Evolutionary conservation across 1,140 invertebrate genomes (phyloP).

Genomic region (Tetraneura akinire): DNA sequence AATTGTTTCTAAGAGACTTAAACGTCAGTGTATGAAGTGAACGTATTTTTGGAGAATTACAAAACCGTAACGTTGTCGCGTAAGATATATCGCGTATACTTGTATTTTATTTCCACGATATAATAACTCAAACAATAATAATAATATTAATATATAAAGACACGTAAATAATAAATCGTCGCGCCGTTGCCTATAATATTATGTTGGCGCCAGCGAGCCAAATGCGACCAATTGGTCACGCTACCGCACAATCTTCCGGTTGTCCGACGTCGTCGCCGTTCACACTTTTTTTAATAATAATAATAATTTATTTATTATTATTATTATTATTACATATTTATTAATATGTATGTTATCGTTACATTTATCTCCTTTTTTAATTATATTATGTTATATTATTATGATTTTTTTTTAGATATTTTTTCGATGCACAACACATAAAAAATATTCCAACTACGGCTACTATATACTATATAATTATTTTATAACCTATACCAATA

Average conservation of each 20-base stretch:
- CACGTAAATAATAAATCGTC: constrained; percentile 5
- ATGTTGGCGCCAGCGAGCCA: constrained; percentile 37
- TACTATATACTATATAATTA: too few species aligned
- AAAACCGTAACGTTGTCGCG: not conserved
- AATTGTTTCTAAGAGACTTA: constrained; percentile 42
- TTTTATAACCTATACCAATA: too few species aligned
- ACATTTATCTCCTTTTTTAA: not conserved
- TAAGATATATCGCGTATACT: too few species aligned
- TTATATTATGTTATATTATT: not conserved
- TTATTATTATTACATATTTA: too few species aligned
- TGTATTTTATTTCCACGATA: not conserved
- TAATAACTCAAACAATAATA: not conserved
- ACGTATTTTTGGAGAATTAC: not conserved
- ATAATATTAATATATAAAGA: not conserved
- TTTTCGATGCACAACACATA: not conserved
- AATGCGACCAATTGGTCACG: constrained; percentile 43
- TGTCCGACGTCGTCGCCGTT: not conserved
- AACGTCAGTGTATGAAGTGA: constrained; percentile 30
- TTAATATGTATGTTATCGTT: too few species aligned
- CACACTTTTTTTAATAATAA: not conserved
- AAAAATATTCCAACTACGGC: not conserved
- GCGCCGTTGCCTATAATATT: not conserved
- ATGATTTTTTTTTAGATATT: not conserved
- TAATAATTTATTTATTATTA: not conserved
- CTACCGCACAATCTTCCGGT: constrained; percentile 24